Conservation (phyloP, 2,113 vertebrate genomes). For the Grus americana region DNA sequence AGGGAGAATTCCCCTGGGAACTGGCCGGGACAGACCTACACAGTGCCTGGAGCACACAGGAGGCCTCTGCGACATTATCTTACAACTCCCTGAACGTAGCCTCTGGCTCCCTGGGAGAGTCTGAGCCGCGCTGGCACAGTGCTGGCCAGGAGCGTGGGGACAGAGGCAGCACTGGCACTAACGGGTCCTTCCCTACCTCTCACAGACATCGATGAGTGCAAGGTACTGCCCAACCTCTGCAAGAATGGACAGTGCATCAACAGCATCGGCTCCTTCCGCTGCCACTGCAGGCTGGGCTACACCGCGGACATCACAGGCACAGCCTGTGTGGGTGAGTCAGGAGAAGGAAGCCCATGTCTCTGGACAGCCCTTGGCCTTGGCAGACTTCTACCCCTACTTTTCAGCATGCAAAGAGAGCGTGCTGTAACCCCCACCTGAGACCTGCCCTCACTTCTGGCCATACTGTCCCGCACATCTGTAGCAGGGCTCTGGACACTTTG, state of each 20-base stretch:
- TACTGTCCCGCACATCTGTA: fast-evolving
- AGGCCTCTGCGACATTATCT: fast-evolving
- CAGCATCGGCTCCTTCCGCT: slow-evolving; percentile 91
- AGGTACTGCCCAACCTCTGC: slow-evolving; percentile 86
- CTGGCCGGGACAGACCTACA: neutral
- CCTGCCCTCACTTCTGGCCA: neutral
- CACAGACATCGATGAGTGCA: slow-evolving; percentile 93
- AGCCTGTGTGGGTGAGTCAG: slow-evolving; percentile 83
- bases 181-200: neutral
- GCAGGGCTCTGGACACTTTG: neutral
- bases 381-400: fast-evolving
- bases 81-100: neutral
- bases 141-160: neutral
- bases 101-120: neutral
- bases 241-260: slow-evolving; percentile 91
- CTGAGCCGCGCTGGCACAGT: neutral
- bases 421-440: neutral
- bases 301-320: slow-evolving; percentile 80
- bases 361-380: neutral
- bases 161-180: neutral
- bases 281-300: slow-evolving; percentile 89
- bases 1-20: neutral
- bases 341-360: neutral
- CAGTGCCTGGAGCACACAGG: neutral
- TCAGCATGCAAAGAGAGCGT: neutral